Evolutionary conservation across 2,113 vertebrate species (phyloP), one percentile per base, ranked within the genome.

Genomic region (Rhinogobius similis): DNA sequence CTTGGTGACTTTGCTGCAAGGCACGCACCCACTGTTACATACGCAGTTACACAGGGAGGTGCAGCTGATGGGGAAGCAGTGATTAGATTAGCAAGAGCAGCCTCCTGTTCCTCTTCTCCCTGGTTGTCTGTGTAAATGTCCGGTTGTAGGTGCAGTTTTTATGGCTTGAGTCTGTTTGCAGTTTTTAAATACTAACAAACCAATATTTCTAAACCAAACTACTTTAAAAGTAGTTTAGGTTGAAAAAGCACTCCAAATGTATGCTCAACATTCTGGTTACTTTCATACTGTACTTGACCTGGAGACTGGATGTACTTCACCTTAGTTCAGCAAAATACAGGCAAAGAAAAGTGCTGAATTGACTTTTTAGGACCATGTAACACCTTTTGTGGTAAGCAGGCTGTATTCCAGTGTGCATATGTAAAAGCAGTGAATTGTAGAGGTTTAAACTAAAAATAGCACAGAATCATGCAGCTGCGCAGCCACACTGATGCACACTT

Each of bases 71-170:
- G 82, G 43, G 58, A 88, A 89, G 73, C 84, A 77, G 84, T 86
- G 88, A 92, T 92, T 90, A 82, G 88, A 92, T 92, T 90, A 89
- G 81, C 78, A 82, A n/a, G 81, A 80, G 83, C 72, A 67, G 67
- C 69, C 74, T 59, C 48, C 61, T 74, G 43, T 71, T 71, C 26
- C 52, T 63, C 72, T 55, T 55, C 61, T 72, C 64, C 38, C 75
- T 23, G 70, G 41, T 71, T 75, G 72, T 79, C 58, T 9, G 59
- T 68, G 68, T 62, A 65, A 79, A 75, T 79, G 78, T 82, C 72
- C 70, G 64, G 73, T 71, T 83, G 76, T 79, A 86, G 78, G 82
- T 87, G 85, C 76, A 82, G 72, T 82, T 79, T 71, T 1, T 77
- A 61, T 70, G 74, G 64, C 84, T 81, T 52, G 75, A 82, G 86